A percentile compares a stretch with the other conserved stretches of the same genome.
phyloP scores from a whole-genome alignment of 2,888 invertebrate species.

The Calephelis perditalis region DNA sequence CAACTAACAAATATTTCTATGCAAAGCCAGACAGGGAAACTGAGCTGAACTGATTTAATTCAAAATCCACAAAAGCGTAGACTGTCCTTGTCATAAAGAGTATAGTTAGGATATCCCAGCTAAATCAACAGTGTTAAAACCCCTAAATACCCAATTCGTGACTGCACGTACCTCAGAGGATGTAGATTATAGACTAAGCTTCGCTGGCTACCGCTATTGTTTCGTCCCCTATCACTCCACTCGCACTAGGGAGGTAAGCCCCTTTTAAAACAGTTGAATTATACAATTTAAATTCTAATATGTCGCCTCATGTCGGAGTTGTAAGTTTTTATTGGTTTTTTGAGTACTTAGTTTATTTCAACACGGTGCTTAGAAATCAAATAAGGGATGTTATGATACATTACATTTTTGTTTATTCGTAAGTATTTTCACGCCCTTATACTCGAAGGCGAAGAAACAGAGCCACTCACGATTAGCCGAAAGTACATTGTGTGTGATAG shows the following conservation, averaged over 20 bases:
- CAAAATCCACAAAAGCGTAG: no score
- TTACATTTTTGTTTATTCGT: no score
- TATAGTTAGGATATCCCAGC: neutral
- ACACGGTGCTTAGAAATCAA: neutral
- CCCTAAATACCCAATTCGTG: neutral
- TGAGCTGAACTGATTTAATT: no score
- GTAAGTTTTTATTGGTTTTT: neutral
- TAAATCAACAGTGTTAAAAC: constrained; percentile 2
- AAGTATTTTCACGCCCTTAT: no score
- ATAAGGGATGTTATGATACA: no score
- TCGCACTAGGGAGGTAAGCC: neutral
- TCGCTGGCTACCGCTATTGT: neutral
- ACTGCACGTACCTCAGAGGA: neutral
- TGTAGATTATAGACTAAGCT: neutral
- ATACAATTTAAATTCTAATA: neutral
- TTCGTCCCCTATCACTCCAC: neutral
- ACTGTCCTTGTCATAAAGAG: no score
- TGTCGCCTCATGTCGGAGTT: neutral
- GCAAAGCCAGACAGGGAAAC: no score
- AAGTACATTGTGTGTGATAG: no score
- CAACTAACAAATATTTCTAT: no score
- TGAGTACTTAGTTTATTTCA: neutral
- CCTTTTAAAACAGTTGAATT: neutral
- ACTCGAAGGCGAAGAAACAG: no score
- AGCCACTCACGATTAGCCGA: no score